Conservation (phyloP, 2,797 vertebrate genomes). For the Lophius americanus region DNA sequence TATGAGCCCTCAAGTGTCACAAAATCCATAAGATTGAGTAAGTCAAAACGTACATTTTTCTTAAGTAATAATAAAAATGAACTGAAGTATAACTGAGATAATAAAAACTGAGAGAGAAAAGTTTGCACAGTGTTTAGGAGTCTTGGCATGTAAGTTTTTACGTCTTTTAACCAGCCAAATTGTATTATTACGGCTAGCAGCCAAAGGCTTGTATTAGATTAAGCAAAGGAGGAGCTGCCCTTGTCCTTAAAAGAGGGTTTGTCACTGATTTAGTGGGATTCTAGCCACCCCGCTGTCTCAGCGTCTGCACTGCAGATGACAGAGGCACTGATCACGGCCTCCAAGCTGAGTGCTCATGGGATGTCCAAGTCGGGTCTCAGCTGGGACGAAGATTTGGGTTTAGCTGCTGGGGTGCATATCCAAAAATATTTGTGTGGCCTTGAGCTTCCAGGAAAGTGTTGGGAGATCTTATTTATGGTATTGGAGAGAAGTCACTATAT, state of each 20-base stretch:
- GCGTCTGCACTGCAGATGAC: constrained; percentile 36
- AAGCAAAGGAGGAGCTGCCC: constrained; percentile 51
- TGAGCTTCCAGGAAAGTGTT: constrained; percentile 42
- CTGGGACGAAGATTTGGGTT: constrained; percentile 36
- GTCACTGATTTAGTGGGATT: constrained; percentile 46
- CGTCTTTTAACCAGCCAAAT: constrained; percentile 56
- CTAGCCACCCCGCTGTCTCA: constrained; percentile 37
- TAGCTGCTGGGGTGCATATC: constrained; percentile 39
- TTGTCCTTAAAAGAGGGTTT: constrained; percentile 53
- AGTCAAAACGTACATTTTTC: not conserved
- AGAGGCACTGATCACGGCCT: constrained; percentile 35
- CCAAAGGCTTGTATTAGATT: constrained; percentile 65
- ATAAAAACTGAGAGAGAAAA: constrained; percentile 26
- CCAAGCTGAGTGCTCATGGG: constrained; percentile 18
- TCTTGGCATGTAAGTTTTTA: constrained; percentile 28
- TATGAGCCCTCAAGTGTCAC: not conserved
- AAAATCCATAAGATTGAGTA: constrained; percentile 6
- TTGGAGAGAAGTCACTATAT: constrained; percentile 28
- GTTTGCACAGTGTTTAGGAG: constrained; percentile 50
- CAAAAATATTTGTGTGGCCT: constrained; percentile 56
- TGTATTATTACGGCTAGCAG: constrained; percentile 52
- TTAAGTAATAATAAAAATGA: constrained; percentile 23
- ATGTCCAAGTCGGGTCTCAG: constrained; percentile 17
- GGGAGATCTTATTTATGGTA: constrained; percentile 24
- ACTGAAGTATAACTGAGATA: constrained; percentile 39